Evolutionary conservation across 2,888 invertebrate genomes (phyloP), one percentile per base, ranked within the genome.

Genomic region (Orthosia incerta): DNA sequence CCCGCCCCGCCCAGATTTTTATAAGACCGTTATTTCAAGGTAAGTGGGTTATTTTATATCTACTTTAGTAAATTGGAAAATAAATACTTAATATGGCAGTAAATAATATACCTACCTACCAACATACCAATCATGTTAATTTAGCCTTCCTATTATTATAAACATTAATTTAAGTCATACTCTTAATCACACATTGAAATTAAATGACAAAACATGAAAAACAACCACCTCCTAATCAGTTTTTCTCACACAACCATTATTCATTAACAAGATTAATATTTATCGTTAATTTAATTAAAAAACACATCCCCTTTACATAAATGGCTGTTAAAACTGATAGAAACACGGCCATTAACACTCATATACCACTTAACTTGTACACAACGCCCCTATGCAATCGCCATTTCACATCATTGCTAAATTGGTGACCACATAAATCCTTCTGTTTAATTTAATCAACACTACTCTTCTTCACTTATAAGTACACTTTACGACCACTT

Each of bases 381-480:
- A 81, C 74, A 87, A 89, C 88, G 91, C 95, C 95, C 95, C 94
- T 94, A 95, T 95, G 80, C 78, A 82, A 53, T 91, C 89, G 92
- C 93, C 92, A 94, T 94, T 95, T 93, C 92, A 93, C 91, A 91
- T 94, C 93, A 94, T 93, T 94, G 95, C 95, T 95, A 94, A 95
- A 95, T 95, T 95, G 95, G 93, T 91, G 90, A 86, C 84, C 87
- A 92, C 95, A 95, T 96, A 96, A 96, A 95, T 96, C 90, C 87
- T 92, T 90, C 93, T 92, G 89, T 95, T 95, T 95, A 96, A 96
- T 96, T 96, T 94, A 95, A 96, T 96, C 95, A 96, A 95, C 95
- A 92, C 93, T 91, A 91, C 89, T 89, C 91, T 93, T 91, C 92
- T 92, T 92, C 89, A 89, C 91, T 89, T 91, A 89, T 90, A 86